phyloP scores from a whole-genome alignment of 92 coral and sea anemone genomes.

The Epizoanthus rinbou region DNA sequence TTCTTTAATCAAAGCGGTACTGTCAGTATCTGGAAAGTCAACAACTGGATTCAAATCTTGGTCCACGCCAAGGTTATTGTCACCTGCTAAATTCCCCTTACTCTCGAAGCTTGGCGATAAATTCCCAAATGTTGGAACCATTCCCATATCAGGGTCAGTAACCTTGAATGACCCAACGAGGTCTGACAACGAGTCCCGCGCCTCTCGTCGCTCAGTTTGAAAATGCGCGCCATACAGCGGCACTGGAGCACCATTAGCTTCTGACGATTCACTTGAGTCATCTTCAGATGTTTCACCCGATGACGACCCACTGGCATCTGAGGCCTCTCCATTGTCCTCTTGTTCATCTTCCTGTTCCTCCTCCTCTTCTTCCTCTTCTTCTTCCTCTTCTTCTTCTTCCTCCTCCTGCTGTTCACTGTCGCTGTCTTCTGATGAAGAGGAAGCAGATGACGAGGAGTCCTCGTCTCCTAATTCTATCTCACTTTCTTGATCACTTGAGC shows the following conservation, averaged over 20 bases:
- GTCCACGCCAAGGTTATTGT: constrained; percentile 60
- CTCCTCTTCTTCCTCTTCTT: constrained; percentile 14
- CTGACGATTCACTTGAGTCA: constrained; percentile 38
- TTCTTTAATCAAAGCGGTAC: constrained; percentile 86
- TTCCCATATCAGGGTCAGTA: constrained; percentile 56
- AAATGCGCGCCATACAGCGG: constrained; percentile 12
- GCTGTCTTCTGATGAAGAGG: constrained; percentile 83
- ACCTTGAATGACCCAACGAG: constrained; percentile 48
- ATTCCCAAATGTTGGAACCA: constrained; percentile 69
- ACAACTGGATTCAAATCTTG: constrained; percentile 74
- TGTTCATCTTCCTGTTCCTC: constrained; percentile 36
- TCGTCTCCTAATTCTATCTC: constrained; percentile 34
- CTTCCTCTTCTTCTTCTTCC: constrained; percentile 39
- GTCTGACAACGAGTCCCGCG: constrained; percentile 2
- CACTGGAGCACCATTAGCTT: constrained; percentile 30
- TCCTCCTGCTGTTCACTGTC: constrained; percentile 58
- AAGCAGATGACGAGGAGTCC: constrained; percentile 74
- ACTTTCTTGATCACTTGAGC: constrained; percentile 26
- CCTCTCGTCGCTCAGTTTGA: neutral
- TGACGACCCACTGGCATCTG: constrained; percentile 8
- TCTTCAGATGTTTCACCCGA: constrained; percentile 27
- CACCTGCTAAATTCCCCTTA: constrained; percentile 51
- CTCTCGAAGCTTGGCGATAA: constrained; percentile 73
- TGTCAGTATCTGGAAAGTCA: constrained; percentile 89
- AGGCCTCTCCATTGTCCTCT: constrained; percentile 26